Conservation (phyloP, 2,113 vertebrate genomes). For the Scopus umbretta region DNA sequence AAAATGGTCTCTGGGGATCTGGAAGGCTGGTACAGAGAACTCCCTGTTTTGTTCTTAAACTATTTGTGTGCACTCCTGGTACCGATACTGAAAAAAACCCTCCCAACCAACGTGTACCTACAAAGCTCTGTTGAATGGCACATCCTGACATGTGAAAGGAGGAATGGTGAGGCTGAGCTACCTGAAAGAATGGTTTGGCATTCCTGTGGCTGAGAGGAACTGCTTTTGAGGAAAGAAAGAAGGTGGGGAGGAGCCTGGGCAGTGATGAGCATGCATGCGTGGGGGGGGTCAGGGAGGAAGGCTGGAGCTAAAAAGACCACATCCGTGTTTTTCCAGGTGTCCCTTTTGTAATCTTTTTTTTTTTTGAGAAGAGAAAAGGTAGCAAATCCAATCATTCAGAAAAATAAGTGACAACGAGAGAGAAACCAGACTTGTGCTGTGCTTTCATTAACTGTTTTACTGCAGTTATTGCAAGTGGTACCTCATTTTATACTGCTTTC, state of each 20-base stretch:
- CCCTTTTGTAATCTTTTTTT: constrained; percentile 74
- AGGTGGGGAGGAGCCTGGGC: not conserved
- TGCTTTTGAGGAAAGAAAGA: constrained; percentile 55
- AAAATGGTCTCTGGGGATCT: not conserved
- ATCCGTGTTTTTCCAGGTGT: constrained; percentile 79
- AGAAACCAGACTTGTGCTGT: not conserved
- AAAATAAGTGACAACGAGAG: constrained; percentile 64
- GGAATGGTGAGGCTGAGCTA: constrained; percentile 45
- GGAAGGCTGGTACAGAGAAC: not conserved
- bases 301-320: constrained; percentile 58
- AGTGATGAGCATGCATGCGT: fast-evolving
- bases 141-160: constrained; percentile 78
- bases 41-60: not conserved
- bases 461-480: not conserved
- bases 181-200: constrained; percentile 75
- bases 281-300: not conserved
- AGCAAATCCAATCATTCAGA: constrained; percentile 63
- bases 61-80: not conserved
- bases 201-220: constrained; percentile 65
- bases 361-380: constrained; percentile 57
- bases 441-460: constrained; percentile 33
- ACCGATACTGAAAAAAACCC: not conserved
- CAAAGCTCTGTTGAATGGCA: constrained; percentile 73
- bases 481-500: constrained; percentile 24
- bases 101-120: constrained; percentile 21